Evolutionary conservation across 2,888 invertebrate species (phyloP).

Genomic region (Chydorus sphaericus): DNA sequence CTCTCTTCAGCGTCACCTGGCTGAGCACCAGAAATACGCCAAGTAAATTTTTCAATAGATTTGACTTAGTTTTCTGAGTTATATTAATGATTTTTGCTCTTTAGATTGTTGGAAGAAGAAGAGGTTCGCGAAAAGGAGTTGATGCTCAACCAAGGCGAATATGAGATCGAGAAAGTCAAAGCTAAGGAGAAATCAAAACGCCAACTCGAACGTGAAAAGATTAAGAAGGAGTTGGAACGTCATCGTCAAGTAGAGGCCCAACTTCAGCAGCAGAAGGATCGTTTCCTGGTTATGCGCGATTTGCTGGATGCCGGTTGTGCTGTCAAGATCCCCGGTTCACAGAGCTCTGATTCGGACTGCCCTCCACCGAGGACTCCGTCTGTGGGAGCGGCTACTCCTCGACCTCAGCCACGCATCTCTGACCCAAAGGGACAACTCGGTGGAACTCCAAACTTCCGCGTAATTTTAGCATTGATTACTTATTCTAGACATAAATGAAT

Average conservation of each 20-base stretch:
- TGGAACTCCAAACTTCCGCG: neutral
- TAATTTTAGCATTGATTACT: neutral
- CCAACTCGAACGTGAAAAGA: conserved; percentile 22
- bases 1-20: conserved; percentile 23
- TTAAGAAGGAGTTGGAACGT: conserved; percentile 5
- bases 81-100: neutral
- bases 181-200: conserved; percentile 17
- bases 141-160: conserved; percentile 33
- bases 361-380: neutral
- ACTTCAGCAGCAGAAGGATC: conserved; percentile 5
- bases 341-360: neutral
- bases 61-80: neutral
- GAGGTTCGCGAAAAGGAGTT: conserved; percentile 35
- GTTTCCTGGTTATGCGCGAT: neutral
- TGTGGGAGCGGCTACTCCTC: neutral
- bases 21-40: conserved; percentile 35
- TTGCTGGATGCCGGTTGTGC: neutral
- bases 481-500: too few relatives aligned
- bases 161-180: conserved; percentile 38
- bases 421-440: neutral
- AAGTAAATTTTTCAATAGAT: conserved; percentile 20
- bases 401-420: neutral
- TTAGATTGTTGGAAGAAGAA: conserved; percentile 16
- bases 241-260: neutral
- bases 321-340: neutral